A percentile compares a stretch with the other conserved stretches of the same genome.
These are phyloP conservation scores for Dicrostonyx torquatus DNA, from an alignment of 2,797 vertebrate genomes.

Conservation along the genomic window DNA sequence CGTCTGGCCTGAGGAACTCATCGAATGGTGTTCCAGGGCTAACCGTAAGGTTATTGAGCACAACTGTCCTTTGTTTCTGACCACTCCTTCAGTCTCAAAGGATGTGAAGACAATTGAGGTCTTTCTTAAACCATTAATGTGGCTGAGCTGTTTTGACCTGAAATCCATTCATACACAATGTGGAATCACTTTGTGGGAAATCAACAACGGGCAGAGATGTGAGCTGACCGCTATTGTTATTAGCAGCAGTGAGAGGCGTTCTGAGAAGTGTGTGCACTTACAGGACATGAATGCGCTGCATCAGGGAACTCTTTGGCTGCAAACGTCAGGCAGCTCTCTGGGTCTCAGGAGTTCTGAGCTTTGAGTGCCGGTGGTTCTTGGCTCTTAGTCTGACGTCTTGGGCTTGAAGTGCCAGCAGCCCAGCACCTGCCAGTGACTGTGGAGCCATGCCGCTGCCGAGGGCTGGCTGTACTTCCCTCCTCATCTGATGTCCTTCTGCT, in stretches of 20 bases:
- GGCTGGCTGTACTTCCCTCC: neutral
- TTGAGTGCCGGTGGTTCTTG: no score
- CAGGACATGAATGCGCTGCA: accelerated
- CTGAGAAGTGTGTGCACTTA: neutral
- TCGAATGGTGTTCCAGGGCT: neutral
- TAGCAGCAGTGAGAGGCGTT: neutral
- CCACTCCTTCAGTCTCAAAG: neutral
- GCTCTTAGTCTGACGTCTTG: neutral
- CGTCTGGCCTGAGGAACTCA: neutral
- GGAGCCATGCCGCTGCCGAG: neutral
- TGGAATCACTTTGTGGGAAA: neutral
- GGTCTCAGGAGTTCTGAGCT: neutral
- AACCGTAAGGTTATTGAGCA: neutral
- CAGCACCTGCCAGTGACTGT: neutral
- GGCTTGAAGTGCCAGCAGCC: neutral
- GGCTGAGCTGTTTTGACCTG: neutral
- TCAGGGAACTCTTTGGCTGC: neutral
- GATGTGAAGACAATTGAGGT: neutral
- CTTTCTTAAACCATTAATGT: neutral
- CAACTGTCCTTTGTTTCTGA: neutral
- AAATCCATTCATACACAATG: neutral
- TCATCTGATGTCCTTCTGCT: neutral
- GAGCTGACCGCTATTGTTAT: neutral
- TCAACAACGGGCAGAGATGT: no score
- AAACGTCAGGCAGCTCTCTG: neutral